Evolutionary conservation across 2,113 vertebrate species (phyloP).

Genomic region (Leptodactylus fuscus): DNA sequence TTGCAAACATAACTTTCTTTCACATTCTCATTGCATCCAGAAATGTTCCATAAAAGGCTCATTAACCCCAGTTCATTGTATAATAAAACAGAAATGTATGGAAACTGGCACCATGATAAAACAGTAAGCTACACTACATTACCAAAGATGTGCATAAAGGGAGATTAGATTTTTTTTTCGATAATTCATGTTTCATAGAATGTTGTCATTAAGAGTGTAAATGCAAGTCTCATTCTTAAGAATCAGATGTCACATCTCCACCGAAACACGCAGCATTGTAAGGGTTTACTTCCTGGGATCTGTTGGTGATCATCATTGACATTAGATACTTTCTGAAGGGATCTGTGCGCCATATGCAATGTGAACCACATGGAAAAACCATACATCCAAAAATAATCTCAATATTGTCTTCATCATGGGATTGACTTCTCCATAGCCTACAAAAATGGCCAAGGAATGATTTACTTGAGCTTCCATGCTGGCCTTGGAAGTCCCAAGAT

Average conservation of each 20-base stretch:
- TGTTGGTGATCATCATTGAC: not conserved
- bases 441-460: not conserved
- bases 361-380: not conserved
- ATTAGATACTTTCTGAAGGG: not conserved
- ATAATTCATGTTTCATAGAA: constrained; percentile 17
- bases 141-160: constrained; percentile 37
- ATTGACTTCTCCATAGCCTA: not conserved
- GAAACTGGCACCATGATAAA: constrained; percentile 44
- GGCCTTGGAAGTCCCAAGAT: not conserved
- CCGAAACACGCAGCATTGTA: not conserved
- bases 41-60: constrained; percentile 48
- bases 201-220: constrained; percentile 13
- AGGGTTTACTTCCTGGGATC: not conserved
- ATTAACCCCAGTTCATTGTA: constrained; percentile 51
- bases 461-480: too few relatives aligned
- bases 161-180: constrained; percentile 25
- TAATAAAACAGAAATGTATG: constrained; percentile 47
- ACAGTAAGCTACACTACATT: constrained; percentile 40
- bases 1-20: constrained; percentile 52
- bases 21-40: constrained; percentile 35
- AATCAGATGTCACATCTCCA: constrained; percentile 19
- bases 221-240: not conserved
- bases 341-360: not conserved
- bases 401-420: not conserved
- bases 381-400: not conserved